Base-by-base conservation (phyloP, 1,140 invertebrate species). In the Musca domestica region DNA sequence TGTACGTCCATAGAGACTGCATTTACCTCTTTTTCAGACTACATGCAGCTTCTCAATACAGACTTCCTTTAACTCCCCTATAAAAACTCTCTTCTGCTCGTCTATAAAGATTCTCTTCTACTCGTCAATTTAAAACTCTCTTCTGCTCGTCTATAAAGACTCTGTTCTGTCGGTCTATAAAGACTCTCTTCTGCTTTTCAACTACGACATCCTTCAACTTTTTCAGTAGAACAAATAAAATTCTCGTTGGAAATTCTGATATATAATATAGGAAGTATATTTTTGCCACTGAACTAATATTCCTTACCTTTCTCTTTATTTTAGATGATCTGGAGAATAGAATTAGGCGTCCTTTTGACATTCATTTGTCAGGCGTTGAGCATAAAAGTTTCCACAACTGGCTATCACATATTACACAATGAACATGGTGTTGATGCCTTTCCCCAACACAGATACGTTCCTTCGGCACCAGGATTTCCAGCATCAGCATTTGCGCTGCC, bases 351-450 rank as follows among this genome's bases (percentile, higher is more conserved):
- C 15, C 20, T 64, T 41, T 15, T 52, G 15, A 19, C 23, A 63
- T 10, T 41, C 10, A 67, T 23, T 23, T 30, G 19, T 27, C 19
- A 27, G 46, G n/a, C 25, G 17, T 22, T 27, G 17, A 48, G 67
- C 15, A 30, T 64, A 22, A 79, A 79, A 66, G 70, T 79, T 12
- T 79, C 77, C 10, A 74, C 7, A 12, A 61, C 75, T 14, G 75
- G 74, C 22, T 79, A 79, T 25, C 77, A 79, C 6, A 77, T 79
- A 51, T 70, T 77, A 12, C 77, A 79, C 46, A 78, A 77, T 34
- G 70, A 10, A n/a, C 48, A 64, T 34, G 25, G 66, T 17, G 56
- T 12, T 5, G 61, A 66, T 27, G 25, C 25, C 19, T 69, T 69
- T 52, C 47, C 34, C 4, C 52, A 17, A 10, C 51, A 34, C 14